Conservation (phyloP, 1,140 invertebrate species). For the Maniola jurtina region DNA sequence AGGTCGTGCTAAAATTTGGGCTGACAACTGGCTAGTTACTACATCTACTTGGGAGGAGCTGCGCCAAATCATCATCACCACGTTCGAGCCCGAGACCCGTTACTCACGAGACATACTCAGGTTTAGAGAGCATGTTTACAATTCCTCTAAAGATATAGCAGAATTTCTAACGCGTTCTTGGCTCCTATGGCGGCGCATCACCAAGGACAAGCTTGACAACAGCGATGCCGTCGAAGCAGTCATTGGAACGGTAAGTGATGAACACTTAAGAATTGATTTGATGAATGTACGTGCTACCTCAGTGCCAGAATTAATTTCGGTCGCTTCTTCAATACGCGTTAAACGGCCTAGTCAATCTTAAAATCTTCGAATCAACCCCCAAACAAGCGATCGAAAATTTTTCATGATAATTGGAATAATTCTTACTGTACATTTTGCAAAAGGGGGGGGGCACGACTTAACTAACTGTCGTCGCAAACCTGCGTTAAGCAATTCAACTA, state of each 20-base stretch:
- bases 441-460: no score
- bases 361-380: no score
- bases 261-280: constrained; percentile 37
- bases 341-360: constrained; percentile 21
- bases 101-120: constrained; percentile 39
- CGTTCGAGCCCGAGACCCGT: constrained; percentile 38
- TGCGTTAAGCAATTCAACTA: no score
- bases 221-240: constrained; percentile 32
- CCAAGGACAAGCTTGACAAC: constrained; percentile 32
- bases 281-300: constrained; percentile 32
- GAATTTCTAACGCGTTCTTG: constrained; percentile 34
- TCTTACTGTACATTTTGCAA: no score
- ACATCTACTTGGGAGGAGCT: constrained; percentile 32
- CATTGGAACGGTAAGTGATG: constrained; percentile 26
- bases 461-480: no score
- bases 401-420: no score
- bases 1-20: constrained; percentile 34
- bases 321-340: constrained; percentile 33
- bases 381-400: no score
- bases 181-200: constrained; percentile 36
- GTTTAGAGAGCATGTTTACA: constrained; percentile 42
- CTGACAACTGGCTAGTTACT: constrained; percentile 31
- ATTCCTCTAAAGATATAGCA: constrained; percentile 32
- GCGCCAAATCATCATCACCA: constrained; percentile 22
- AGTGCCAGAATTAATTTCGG: constrained; percentile 40